Conservation (phyloP, 2,888 invertebrate species). For the Deilephila elpenor region DNA sequence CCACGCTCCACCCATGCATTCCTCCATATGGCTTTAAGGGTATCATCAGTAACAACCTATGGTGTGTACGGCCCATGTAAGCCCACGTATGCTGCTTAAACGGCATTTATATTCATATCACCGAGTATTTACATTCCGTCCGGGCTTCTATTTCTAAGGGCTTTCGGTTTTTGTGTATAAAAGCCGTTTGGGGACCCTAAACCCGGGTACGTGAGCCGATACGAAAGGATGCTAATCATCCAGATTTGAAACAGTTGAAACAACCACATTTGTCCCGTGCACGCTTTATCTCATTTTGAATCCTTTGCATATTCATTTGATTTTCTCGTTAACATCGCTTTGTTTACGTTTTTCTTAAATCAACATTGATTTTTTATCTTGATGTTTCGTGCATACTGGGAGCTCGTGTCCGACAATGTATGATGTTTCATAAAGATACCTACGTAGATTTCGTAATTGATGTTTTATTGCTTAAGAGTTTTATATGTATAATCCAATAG, state of each 20-base stretch:
- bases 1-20: conserved; percentile 17
- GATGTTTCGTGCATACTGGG: too few relatives aligned
- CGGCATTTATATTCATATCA: conserved; percentile 83
- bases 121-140: conserved; percentile 80
- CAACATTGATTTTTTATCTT: not conserved
- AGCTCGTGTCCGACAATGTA: too few relatives aligned
- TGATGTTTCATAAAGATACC: too few relatives aligned
- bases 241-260: conserved; percentile 33
- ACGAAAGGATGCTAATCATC: conserved; percentile 41
- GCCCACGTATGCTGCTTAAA: conserved; percentile 62
- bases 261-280: not conserved
- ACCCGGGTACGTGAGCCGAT: conserved; percentile 43
- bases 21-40: not conserved
- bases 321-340: not conserved
- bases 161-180: conserved; percentile 49
- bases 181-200: conserved; percentile 41
- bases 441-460: too few relatives aligned
- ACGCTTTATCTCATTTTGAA: conserved; percentile 17
- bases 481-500: too few relatives aligned
- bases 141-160: conserved; percentile 63
- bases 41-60: conserved; percentile 22
- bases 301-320: not conserved
- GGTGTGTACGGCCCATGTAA: conserved; percentile 29
- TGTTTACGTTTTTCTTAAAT: not conserved
- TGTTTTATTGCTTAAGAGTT: too few relatives aligned